A percentile compares a stretch with the other conserved stretches of the same genome.
Conservation (phyloP, 2,888 invertebrate species). For the Idaea straminata region DNA sequence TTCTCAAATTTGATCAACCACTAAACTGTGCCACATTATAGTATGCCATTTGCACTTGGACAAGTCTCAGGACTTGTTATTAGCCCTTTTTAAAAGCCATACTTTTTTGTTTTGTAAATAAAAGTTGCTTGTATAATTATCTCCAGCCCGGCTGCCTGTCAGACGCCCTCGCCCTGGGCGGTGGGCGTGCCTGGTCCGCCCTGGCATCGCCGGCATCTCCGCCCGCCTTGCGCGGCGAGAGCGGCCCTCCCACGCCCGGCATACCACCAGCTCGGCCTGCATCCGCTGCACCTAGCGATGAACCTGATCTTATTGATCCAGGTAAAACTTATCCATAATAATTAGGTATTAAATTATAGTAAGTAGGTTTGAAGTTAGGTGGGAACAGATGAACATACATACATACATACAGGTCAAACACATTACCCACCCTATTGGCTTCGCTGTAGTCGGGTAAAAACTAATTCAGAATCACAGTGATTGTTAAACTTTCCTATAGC, state of each 20-base stretch:
- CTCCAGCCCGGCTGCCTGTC: constrained; percentile 85
- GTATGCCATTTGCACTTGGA: too few species aligned
- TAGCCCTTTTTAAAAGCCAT: background rate
- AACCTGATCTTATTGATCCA: constrained; percentile 58
- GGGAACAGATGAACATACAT: too few species aligned
- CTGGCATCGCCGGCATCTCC: constrained; percentile 75
- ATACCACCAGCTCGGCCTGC: constrained; percentile 42
- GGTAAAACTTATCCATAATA: constrained; percentile 35
- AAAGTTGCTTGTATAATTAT: background rate
- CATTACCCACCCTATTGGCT: too few species aligned
- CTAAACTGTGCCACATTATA: too few species aligned
- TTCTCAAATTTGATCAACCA: too few species aligned
- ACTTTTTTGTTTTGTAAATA: background rate
- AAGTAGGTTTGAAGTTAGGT: too few species aligned
- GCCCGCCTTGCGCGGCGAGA: constrained; percentile 64
- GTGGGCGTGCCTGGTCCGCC: constrained; percentile 69
- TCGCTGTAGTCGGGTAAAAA: too few species aligned
- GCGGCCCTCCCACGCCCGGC: constrained; percentile 47
- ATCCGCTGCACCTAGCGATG: constrained; percentile 61
- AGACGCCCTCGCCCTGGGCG: constrained; percentile 84
- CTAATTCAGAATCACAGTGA: too few species aligned
- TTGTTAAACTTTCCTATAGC: background rate
- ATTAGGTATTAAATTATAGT: too few species aligned
- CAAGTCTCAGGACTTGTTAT: too few species aligned
- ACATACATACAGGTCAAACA: too few species aligned